Base-by-base conservation (phyloP, 2,888 invertebrate genomes). In the Polietes domitor region DNA sequence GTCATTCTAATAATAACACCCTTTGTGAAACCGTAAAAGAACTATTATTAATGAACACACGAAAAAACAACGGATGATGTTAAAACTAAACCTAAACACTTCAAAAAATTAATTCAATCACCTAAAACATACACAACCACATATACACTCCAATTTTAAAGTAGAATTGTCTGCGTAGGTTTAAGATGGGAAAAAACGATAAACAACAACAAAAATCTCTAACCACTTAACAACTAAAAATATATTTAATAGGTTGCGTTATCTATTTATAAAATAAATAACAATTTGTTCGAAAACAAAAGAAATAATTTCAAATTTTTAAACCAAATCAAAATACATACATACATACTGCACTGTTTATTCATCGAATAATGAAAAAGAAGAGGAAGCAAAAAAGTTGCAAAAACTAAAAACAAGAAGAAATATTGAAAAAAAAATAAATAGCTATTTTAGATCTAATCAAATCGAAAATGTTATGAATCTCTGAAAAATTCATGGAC, bases 311-410 rank as follows among this genome's bases (percentile, higher is more conserved):
- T 21, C 15, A 68, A 41, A 61, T 72, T 73, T 73, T 73, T 3
- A 37, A 21, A 76, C 17, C 87, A 87, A 86, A 86, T 86, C 87
- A 88, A 50, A 78, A 61, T 77, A 82, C 53, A 37, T 21, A 75
- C 71, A 61, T 68, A 37, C 7, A 9, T 37, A 77, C 89, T 89
- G 90, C 91, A 91, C 91, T 91, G 89, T 91, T 91, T 90, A 88
- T 87, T 90, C 90, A 89, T 89, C 89, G 90, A 90, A 89, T 90
- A 90, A 88, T 87, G 50, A 84, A 53, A 77, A 65, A 53, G 80
- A 50, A 85, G 70, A 76, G 70, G 75, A 61, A 32, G 3, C 4
- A 37, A 7, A 37, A 7, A 7, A 78, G 47, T 72, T 77, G 58
- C 10, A 47, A 79, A 80, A 74, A 61, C 37, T 17, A 78, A n/a